Evolutionary conservation across 2,113 vertebrate genomes (phyloP).

Genomic region (Centrocercus urophasianus): DNA sequence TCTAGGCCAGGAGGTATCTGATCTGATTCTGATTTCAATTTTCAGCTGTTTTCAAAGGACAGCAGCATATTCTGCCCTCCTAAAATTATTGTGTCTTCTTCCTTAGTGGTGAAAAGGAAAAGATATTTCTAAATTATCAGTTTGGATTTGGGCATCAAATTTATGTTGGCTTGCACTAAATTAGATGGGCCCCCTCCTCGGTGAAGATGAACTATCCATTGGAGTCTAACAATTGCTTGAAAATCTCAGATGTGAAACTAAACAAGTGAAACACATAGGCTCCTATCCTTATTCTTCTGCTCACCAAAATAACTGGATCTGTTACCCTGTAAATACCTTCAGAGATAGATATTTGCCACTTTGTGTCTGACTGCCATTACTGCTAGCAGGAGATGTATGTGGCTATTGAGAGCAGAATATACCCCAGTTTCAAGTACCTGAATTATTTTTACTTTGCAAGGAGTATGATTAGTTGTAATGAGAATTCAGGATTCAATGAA

Average conservation of each 20-base stretch:
- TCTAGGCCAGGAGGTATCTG: background rate
- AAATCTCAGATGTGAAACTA: background rate
- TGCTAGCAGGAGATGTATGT: background rate
- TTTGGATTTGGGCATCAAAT: background rate
- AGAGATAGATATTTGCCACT: background rate
- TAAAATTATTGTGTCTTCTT: background rate
- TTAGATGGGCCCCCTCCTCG: background rate
- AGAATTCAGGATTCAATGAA: slow-evolving; percentile 65
- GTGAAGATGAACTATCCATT: background rate
- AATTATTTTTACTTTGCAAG: slow-evolving; percentile 61
- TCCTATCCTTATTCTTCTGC: background rate
- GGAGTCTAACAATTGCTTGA: background rate
- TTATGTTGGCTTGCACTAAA: background rate
- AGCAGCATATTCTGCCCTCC: background rate
- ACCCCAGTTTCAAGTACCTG: slow-evolving; percentile 1
- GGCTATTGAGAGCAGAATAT: background rate
- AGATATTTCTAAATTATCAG: background rate
- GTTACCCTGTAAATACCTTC: background rate
- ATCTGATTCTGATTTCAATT: background rate
- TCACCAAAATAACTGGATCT: background rate
- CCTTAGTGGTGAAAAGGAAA: background rate
- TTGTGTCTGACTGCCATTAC: background rate
- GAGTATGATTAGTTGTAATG: slow-evolving; percentile 61
- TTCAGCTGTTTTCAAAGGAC: background rate
- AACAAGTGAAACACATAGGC: background rate